phyloP scores from a whole-genome alignment of 2,888 invertebrate species.

The Mellilla xanthometata region DNA sequence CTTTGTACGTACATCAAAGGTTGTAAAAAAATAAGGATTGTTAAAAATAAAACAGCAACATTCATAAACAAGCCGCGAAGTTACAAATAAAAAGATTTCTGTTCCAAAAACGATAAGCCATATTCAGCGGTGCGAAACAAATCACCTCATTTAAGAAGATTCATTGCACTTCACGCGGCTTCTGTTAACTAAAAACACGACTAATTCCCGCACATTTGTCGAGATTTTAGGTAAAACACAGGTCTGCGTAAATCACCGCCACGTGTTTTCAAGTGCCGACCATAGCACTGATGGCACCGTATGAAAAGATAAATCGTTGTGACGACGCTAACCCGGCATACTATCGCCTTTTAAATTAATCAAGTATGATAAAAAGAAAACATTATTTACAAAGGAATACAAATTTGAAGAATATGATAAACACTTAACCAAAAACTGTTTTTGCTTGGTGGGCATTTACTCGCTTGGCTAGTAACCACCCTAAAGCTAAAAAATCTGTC shows the following conservation, averaged over 20 bases:
- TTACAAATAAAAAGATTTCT: slow-evolving; percentile 44
- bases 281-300: slow-evolving; percentile 12
- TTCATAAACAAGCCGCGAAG: slow-evolving; percentile 38
- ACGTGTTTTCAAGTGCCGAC: slow-evolving; percentile 18
- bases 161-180: slow-evolving; percentile 29
- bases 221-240: slow-evolving; percentile 35
- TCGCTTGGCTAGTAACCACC: too few relatives aligned
- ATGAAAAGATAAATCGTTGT: neutral
- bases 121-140: slow-evolving; percentile 49
- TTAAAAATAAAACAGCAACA: too few relatives aligned
- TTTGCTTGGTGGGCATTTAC: too few relatives aligned
- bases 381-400: too few relatives aligned
- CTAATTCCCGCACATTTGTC: slow-evolving; percentile 43
- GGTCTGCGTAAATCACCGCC: slow-evolving; percentile 33
- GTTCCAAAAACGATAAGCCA: slow-evolving; percentile 46
- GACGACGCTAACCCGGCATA: too few relatives aligned
- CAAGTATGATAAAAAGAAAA: too few relatives aligned
- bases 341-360: too few relatives aligned
- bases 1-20: too few relatives aligned
- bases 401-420: too few relatives aligned
- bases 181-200: slow-evolving; percentile 38
- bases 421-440: too few relatives aligned
- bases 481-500: too few relatives aligned
- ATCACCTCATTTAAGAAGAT: slow-evolving; percentile 46
- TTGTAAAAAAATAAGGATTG: too few relatives aligned